Conservation (phyloP, 1,140 invertebrate species). For the Spodoptera frugiperda region DNA sequence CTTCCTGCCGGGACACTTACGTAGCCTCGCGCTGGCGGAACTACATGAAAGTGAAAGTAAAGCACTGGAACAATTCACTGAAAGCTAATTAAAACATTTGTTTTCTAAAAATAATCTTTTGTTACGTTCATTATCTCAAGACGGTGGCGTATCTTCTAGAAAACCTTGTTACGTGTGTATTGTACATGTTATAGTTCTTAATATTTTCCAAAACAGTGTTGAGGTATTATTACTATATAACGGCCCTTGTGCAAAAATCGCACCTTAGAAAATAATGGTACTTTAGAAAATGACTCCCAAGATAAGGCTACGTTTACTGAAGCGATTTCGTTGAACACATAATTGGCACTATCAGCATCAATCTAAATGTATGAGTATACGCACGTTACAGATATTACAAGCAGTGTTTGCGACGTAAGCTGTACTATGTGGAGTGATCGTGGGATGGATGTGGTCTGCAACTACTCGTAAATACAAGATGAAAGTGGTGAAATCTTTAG, state of each 20-base stretch:
- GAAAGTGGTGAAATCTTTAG: conserved; percentile 83
- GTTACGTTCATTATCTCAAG: neutral
- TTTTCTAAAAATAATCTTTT: neutral
- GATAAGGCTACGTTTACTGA: neutral
- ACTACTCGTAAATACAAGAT: conserved; percentile 71
- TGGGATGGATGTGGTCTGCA: conserved; percentile 52
- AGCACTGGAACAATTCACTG: conserved; percentile 17
- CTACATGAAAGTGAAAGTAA: conserved; percentile 74
- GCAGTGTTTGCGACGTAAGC: neutral
- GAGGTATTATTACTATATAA: too few species aligned
- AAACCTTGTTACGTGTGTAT: too few species aligned
- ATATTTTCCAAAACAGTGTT: neutral
- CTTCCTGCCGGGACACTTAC: conserved; percentile 58
- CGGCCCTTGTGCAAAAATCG: too few species aligned
- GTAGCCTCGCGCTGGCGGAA: conserved; percentile 60
- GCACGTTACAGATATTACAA: conserved; percentile 28
- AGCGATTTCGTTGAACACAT: neutral
- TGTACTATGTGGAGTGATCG: conserved; percentile 26
- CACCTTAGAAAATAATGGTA: neutral
- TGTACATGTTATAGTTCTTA: too few species aligned
- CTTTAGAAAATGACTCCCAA: neutral
- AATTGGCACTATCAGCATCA: conserved; percentile 9
- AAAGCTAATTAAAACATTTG: conserved; percentile 8
- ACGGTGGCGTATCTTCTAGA: too few species aligned
- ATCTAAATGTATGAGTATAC: neutral